These are phyloP conservation scores for Perca fluviatilis DNA, from an alignment of 2,113 vertebrate species.

Conservation along the genomic window DNA sequence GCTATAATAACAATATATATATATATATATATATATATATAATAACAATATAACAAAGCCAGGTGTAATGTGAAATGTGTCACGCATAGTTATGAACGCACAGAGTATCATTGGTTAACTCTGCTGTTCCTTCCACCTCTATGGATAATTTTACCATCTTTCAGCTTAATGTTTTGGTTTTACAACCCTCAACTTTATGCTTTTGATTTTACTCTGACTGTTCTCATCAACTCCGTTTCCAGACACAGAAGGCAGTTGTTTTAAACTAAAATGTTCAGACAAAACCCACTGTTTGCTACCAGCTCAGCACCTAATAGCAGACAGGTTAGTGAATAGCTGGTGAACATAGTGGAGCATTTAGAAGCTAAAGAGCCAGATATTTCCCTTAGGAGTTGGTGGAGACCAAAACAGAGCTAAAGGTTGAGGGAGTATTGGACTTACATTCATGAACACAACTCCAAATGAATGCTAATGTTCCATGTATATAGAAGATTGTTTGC, in stretches of 20 bases:
- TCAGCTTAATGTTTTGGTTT: neutral
- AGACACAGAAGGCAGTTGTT: neutral
- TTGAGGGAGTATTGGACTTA: too few relatives aligned
- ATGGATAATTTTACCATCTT: neutral
- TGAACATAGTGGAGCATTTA: too few relatives aligned
- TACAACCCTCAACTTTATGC: too few relatives aligned
- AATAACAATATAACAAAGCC: neutral
- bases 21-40: neutral
- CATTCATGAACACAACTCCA: too few relatives aligned
- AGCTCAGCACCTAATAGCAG: neutral
- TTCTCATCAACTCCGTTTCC: neutral
- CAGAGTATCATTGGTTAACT: neutral
- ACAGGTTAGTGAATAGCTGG: neutral
- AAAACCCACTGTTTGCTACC: too few relatives aligned
- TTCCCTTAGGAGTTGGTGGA: neutral
- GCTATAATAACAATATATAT: neutral
- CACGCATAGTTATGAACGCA: neutral
- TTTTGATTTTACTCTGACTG: neutral
- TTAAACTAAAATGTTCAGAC: neutral
- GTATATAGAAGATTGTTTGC: neutral
- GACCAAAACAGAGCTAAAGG: neutral
- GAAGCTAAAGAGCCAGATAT: neutral
- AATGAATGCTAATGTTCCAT: too few relatives aligned
- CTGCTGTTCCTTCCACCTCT: neutral
- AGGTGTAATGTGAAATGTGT: neutral